A percentile compares a stretch with the other conserved stretches of the same genome.
Conservation (phyloP, 2,797 vertebrate species). For the Sebastes oblongus region DNA sequence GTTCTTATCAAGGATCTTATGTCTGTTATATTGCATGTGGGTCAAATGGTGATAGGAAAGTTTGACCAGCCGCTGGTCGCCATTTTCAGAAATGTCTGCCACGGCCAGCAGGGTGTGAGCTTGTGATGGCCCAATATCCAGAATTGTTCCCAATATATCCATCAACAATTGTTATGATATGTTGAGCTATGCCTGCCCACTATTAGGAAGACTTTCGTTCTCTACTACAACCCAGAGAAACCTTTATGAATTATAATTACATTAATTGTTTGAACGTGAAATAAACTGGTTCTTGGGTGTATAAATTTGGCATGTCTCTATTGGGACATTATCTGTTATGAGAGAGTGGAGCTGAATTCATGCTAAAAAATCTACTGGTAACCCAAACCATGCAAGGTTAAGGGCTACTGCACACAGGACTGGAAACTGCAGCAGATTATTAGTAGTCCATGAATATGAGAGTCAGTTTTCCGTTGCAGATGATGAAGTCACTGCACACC, state of each 20-base stretch:
- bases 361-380: constrained; percentile 53
- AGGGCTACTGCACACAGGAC: constrained; percentile 57
- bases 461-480: neutral
- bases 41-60: no score
- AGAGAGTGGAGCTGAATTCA: constrained; percentile 21
- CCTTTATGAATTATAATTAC: neutral
- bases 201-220: neutral
- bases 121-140: no score
- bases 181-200: no score
- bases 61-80: no score
- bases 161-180: no score
- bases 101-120: no score
- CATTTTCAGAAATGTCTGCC: no score
- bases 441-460: neutral
- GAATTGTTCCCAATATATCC: accelerated
- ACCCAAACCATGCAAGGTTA: constrained; percentile 71
- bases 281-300: neutral
- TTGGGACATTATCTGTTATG: neutral
- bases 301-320: neutral
- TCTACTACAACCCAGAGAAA: neutral
- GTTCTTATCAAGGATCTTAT: accelerated
- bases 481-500: neutral
- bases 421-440: constrained; percentile 52
- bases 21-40: no score
- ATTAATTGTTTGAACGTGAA: neutral